Evolutionary conservation across 2,113 vertebrate genomes (phyloP).

Genomic region (Neoarius graeffei): DNA sequence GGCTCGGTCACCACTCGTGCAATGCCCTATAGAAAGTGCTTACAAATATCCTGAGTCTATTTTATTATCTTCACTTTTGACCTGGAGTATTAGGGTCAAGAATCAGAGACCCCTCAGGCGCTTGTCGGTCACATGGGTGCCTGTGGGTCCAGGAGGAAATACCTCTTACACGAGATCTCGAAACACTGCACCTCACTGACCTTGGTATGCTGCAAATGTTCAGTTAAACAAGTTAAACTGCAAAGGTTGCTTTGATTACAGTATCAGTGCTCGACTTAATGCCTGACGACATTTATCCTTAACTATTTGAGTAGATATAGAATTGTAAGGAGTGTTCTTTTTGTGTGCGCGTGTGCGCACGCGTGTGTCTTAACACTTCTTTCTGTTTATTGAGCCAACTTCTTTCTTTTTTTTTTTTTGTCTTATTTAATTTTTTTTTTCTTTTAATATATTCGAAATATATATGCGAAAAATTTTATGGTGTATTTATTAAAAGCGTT

Average conservation of each 20-base stretch:
- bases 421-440: slow-evolving; percentile 78
- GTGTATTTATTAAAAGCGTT: slow-evolving; percentile 79
- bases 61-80: slow-evolving; percentile 39
- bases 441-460: slow-evolving; percentile 66
- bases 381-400: slow-evolving; percentile 69
- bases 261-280: slow-evolving; percentile 80
- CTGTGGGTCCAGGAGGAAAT: slow-evolving; percentile 68
- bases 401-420: slow-evolving; percentile 67
- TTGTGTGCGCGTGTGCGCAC: slow-evolving; percentile 63
- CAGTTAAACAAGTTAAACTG: slow-evolving; percentile 80
- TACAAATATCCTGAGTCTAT: background rate
- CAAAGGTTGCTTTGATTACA: slow-evolving; percentile 80
- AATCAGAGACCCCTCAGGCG: slow-evolving; percentile 44
- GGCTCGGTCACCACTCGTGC: slow-evolving; percentile 40
- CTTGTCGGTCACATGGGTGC: slow-evolving; percentile 72
- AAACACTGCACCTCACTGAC: slow-evolving; percentile 90
- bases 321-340: slow-evolving; percentile 67
- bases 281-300: slow-evolving; percentile 80
- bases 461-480: slow-evolving; percentile 79
- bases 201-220: slow-evolving; percentile 90
- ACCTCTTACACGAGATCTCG: slow-evolving; percentile 73
- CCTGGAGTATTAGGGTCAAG: slow-evolving; percentile 49
- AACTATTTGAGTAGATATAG: slow-evolving; percentile 76
- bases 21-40: slow-evolving; percentile 49
- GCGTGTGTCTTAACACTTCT: slow-evolving; percentile 76